Base-by-base conservation (phyloP, 2,113 vertebrate species). In the Polypterus senegalus region DNA sequence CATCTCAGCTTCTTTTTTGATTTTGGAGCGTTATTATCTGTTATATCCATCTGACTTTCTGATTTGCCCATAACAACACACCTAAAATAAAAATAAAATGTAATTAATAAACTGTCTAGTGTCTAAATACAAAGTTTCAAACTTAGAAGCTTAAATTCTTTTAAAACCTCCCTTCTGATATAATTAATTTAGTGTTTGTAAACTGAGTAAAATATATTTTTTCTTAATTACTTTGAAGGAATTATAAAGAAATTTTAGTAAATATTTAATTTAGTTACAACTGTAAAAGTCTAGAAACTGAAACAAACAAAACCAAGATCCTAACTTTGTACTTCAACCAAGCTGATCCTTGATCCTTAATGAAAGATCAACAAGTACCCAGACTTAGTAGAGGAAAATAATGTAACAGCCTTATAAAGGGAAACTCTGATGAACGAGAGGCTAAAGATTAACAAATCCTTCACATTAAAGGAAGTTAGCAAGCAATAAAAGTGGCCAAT, bases 41-140 rank as follows among this genome's bases (percentile, higher is more conserved):
- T 91, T 84, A 97, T 97, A 71, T 81, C 91, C 82, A 87, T 88
- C 77, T 87, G 87, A 86, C 87, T 88, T 88, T 94, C 92, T 47
- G 89, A 83, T 77, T 79, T 79, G 71, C 82, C 90, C 91, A 92
- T 88, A 83, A 86, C 83, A 83, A 88, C 79, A 71, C 78, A 86
- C 92, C 94, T 66, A 73, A 73, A 59, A 51, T 54, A 56, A 27
- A 59, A 7, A 6, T 27, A 57, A 2, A 4, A 27, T 27, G 27
- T 27, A 27, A 27, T 27, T 27, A 27, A 27, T 27, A 27, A 27
- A 27, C 27, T 27, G 27, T 27, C 27, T 27, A 27, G 2, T 27
- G 27, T 27, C 1, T 27, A 27, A 27, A 27, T 27, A 1, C 27
- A 27, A 27, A 27, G 27, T 27, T 27, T 27, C 27, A 27, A 27